A percentile compares a stretch with the other conserved stretches of the same genome.
Evolutionary conservation across 2,888 invertebrate genomes (phyloP).

Genomic region (Parelbella ahira): DNA sequence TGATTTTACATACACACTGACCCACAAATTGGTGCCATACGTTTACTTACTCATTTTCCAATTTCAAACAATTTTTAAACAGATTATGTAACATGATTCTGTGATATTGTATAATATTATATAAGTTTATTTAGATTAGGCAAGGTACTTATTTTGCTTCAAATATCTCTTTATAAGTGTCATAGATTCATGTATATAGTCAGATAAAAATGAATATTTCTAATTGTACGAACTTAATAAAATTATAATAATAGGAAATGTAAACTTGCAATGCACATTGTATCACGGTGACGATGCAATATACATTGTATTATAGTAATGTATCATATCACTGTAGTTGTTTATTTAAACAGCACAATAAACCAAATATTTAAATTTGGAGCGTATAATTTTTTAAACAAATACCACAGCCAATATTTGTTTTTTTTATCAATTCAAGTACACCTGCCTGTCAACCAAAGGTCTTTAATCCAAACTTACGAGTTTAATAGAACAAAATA

Average conservation of each 20-base stretch:
- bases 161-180: conserved; percentile 18
- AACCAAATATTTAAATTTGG: conserved; percentile 55
- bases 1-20: too few relatives aligned
- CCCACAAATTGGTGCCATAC: conserved; percentile 23
- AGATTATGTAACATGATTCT: conserved; percentile 48
- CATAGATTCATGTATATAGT: conserved; percentile 18
- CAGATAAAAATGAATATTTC: conserved; percentile 1
- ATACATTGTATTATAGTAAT: conserved; percentile 29
- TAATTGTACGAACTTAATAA: conserved; percentile 8
- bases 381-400: conserved; percentile 22
- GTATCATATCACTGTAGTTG: conserved; percentile 42
- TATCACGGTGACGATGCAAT: too few relatives aligned
- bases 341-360: conserved; percentile 64
- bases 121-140: conserved; percentile 21
- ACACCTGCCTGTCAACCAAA: conserved; percentile 14
- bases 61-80: conserved; percentile 13
- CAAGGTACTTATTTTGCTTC: conserved; percentile 21
- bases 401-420: conserved; percentile 18
- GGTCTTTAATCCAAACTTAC: too few relatives aligned
- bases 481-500: too few relatives aligned
- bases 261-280: too few relatives aligned
- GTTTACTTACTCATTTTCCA: not conserved
- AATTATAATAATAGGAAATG: not conserved
- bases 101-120: conserved; percentile 60
- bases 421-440: conserved; percentile 7